Evolutionary conservation across 2,797 vertebrate genomes (phyloP), one percentile per base, ranked within the genome.

Genomic region (Pelobates cultripes): DNA sequence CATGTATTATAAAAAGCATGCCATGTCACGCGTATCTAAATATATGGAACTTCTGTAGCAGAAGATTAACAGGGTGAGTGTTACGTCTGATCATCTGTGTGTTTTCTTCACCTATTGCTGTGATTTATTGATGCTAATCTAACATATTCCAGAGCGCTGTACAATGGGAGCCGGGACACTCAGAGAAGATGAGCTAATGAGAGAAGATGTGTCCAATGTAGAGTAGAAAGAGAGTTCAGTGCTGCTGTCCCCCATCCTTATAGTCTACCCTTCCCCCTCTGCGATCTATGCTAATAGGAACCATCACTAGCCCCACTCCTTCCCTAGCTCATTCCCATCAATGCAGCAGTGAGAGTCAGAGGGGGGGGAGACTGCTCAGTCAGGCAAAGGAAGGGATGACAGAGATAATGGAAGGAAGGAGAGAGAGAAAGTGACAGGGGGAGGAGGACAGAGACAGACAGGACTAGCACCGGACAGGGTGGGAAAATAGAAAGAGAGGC

Each of bases 271-370:
- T 51, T 53, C 57, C 72, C 64, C 71, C 61, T 13, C 44, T 68
- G 17, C 64, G 47, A 55, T 15, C 28, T 72, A 68, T 68, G 76
- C 66, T 70, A 44, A 60, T 57, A 63, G 68, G 51, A 42, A 28
- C 51, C 76, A 78, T 69, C 76, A 61, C 63, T 13, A 43, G 42
- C 15, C 64, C 43, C 80, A 45, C 42, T 41, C 43, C 74, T 73
- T n/a, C 72, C 13, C 68, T 73, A 51, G 12, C 43, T 42, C 73
- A 63, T 12, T 55, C 75, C 64, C 75, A 77, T 61, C 75, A 78
- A 69, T 83, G 81, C 81, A 83, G 75, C 80, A 82, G 68, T 43
- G 73, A 82, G 73, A 81, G 79, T 60, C 7, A 70, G 42, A 63
- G 72, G n/a, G 43, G 14, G 45, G 69, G 15, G 43, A 43, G 69